Conservation (phyloP, 2,888 invertebrate genomes). For the Cephalotes varians region DNA sequence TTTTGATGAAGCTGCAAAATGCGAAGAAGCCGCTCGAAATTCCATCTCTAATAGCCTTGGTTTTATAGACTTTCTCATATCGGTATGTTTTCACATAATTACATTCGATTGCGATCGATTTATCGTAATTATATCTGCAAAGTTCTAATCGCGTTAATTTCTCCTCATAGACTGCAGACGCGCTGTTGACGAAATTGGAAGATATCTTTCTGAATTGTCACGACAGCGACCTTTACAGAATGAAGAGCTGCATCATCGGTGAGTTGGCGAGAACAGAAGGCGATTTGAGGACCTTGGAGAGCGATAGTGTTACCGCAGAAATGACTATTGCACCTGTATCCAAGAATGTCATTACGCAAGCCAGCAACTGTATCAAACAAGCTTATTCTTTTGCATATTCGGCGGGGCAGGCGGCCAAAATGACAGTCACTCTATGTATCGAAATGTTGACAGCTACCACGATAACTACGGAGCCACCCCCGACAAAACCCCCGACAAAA, state of each 20-base stretch:
- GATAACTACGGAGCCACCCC: too few relatives aligned
- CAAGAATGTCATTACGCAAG: background rate
- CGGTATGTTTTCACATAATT: background rate
- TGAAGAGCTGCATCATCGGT: background rate
- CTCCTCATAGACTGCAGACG: background rate
- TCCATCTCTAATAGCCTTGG: background rate
- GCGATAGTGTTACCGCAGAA: background rate
- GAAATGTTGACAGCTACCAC: background rate
- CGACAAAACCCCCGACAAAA: too few relatives aligned
- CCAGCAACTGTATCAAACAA: background rate
- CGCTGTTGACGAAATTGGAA: background rate
- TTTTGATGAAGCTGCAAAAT: background rate
- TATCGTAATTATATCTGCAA: slow-evolving; percentile 5
- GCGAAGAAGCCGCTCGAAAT: background rate
- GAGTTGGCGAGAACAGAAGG: background rate
- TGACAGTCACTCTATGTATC: background rate
- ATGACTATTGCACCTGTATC: background rate
- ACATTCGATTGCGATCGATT: background rate
- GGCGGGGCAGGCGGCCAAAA: background rate
- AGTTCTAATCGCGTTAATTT: background rate
- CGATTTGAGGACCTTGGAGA: background rate
- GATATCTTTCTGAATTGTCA: background rate
- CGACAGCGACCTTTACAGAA: background rate
- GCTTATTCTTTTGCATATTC: background rate
- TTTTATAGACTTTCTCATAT: slow-evolving; percentile 1